Evolutionary conservation across 2,888 invertebrate species (phyloP).

Genomic region (Yponomeuta evonymella): DNA sequence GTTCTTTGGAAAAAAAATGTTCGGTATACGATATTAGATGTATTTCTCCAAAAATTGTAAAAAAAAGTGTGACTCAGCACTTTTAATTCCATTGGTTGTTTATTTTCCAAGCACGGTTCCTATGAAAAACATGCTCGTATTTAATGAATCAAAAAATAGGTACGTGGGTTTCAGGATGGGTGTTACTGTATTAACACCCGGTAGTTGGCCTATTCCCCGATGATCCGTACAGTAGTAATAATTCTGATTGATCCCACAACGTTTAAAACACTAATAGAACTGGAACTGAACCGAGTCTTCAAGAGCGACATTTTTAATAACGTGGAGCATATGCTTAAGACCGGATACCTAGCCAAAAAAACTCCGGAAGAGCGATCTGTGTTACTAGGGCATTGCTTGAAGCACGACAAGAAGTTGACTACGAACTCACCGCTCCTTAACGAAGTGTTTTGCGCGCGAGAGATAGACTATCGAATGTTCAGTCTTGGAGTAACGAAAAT

Average conservation of each 20-base stretch:
- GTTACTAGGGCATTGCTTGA: conserved; percentile 70
- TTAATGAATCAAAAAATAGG: too few relatives aligned
- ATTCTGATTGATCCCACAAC: neutral
- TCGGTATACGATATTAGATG: too few relatives aligned
- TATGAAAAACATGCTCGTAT: too few relatives aligned
- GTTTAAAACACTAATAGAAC: conserved; percentile 49
- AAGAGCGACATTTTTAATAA: conserved; percentile 78
- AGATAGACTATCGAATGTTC: conserved; percentile 77
- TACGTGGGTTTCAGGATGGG: too few relatives aligned
- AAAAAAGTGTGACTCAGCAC: too few relatives aligned
- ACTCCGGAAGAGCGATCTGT: conserved; percentile 69
- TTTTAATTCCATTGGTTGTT: too few relatives aligned
- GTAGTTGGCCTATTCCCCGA: too few relatives aligned
- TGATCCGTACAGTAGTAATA: neutral
- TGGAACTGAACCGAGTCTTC: conserved; percentile 78
- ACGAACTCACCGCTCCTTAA: conserved; percentile 76
- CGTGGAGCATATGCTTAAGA: conserved; percentile 62
- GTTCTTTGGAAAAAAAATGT: too few relatives aligned
- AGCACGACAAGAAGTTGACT: conserved; percentile 72
- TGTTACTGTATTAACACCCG: too few relatives aligned
- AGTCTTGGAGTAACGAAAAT: conserved; percentile 68
- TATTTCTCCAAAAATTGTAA: too few relatives aligned
- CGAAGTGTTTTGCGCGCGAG: conserved; percentile 72
- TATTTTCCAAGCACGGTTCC: too few relatives aligned
- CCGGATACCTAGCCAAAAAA: conserved; percentile 53